A percentile compares a stretch with the other conserved stretches of the same genome.
phyloP scores from a whole-genome alignment of 2,113 vertebrate species.

The Isurus oxyrinchus region DNA sequence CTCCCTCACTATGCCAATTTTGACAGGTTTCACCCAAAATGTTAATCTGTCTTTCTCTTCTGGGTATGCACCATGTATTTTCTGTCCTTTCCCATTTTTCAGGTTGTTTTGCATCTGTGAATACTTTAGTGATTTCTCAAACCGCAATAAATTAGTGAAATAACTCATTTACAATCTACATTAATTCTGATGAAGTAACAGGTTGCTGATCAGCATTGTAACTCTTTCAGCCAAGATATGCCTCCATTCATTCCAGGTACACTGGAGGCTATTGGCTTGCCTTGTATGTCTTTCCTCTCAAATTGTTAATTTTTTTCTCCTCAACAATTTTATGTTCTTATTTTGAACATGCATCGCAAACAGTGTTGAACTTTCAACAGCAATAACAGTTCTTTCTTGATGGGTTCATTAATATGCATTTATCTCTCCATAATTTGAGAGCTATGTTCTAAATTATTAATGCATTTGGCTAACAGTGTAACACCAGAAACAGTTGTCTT shows the following conservation, averaged over 20 bases:
- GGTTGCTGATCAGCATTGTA: background rate
- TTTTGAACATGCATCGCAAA: background rate
- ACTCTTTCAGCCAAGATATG: background rate
- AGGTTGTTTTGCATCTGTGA: background rate
- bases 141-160: background rate
- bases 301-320: background rate
- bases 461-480: background rate
- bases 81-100: background rate
- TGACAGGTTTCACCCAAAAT: background rate
- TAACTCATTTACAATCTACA: background rate
- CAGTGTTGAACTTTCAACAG: background rate
- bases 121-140: background rate
- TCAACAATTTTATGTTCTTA: background rate
- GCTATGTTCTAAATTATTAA: background rate
- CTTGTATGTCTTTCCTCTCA: background rate
- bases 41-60: background rate
- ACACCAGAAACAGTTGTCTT: background rate
- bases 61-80: background rate
- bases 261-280: background rate
- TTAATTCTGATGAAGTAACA: background rate
- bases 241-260: background rate
- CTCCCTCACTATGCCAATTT: background rate
- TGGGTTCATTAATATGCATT: background rate
- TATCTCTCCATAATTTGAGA: conserved; percentile 17
- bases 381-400: background rate